These are phyloP conservation scores for Nomada ferruginata DNA, from an alignment of 2,888 invertebrate genomes.

Conservation along the genomic window DNA sequence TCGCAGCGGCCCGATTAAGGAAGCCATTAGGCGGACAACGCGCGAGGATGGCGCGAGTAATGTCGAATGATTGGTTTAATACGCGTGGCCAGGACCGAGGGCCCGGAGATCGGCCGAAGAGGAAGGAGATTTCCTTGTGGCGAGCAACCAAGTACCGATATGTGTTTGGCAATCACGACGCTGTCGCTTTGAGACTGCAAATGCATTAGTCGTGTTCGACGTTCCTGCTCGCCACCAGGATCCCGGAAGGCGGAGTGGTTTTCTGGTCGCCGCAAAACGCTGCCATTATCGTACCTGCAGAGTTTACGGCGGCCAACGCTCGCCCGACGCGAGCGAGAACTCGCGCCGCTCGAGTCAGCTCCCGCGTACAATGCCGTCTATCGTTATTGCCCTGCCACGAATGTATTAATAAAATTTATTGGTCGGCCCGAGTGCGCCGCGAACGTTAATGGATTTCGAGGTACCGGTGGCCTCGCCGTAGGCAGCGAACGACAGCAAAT, in stretches of 20 bases:
- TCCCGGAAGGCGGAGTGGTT: conserved; percentile 75
- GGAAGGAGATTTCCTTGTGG: conserved; percentile 43
- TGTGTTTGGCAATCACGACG: conserved; percentile 60
- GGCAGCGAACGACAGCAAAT: conserved; percentile 71
- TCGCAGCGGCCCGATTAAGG: neutral
- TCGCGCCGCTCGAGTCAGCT: conserved; percentile 29
- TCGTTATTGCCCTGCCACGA: conserved; percentile 79
- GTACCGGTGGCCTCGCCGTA: conserved; percentile 73
- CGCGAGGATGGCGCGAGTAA: neutral
- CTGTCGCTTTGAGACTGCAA: conserved; percentile 67
- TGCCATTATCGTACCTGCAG: conserved; percentile 74
- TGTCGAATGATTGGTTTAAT: conserved; percentile 21
- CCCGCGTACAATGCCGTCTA: conserved; percentile 70
- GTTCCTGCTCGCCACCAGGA: conserved; percentile 61
- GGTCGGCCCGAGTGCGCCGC: conserved; percentile 74
- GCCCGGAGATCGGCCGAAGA: conserved; percentile 6
- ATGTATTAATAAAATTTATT: conserved; percentile 83
- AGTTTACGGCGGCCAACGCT: conserved; percentile 72
- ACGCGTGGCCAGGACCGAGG: conserved; percentile 26
- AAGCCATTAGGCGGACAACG: neutral
- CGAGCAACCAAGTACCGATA: conserved; percentile 55
- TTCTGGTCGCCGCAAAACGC: conserved; percentile 71
- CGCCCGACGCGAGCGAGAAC: conserved; percentile 24
- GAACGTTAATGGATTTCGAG: conserved; percentile 81
- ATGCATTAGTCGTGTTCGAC: conserved; percentile 71